Evolutionary conservation across 2,113 vertebrate genomes (phyloP).

Genomic region (Crypturellus undulatus): DNA sequence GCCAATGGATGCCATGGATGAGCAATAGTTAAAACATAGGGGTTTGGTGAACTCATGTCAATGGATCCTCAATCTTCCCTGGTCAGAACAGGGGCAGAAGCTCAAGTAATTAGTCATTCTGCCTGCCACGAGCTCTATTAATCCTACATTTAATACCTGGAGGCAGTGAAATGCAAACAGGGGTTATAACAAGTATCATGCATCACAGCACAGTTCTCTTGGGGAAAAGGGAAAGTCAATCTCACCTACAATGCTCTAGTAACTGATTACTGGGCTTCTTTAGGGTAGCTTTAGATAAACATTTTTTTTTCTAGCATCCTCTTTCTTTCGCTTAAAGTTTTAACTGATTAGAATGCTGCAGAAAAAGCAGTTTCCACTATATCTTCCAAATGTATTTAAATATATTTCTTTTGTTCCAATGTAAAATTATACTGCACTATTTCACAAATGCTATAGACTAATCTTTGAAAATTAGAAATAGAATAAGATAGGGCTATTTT

Average conservation of each 20-base stretch:
- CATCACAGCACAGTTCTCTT: neutral
- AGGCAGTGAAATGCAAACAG: conserved; percentile 12
- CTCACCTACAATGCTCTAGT: neutral
- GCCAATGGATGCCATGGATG: conserved; percentile 9
- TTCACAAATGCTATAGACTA: neutral
- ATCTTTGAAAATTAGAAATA: neutral
- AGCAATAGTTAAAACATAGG: conserved; percentile 22
- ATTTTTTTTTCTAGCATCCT: neutral
- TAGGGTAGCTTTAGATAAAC: neutral
- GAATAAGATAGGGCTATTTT: neutral
- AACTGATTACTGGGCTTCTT: neutral
- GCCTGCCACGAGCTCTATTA: neutral
- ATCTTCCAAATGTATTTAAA: neutral
- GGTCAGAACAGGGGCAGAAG: neutral
- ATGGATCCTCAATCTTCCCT: conserved; percentile 15
- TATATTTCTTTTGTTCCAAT: neutral
- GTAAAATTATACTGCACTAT: neutral
- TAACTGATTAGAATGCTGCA: neutral
- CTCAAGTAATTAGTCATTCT: conserved; percentile 31
- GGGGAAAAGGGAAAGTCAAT: neutral
- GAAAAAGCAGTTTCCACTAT: neutral
- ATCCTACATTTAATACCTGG: neutral
- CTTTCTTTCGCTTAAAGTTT: neutral
- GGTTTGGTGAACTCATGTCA: neutral
- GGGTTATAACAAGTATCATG: neutral